Evolutionary conservation across 1,140 invertebrate genomes (phyloP).

Genomic region (Brachionus paranguensis): DNA sequence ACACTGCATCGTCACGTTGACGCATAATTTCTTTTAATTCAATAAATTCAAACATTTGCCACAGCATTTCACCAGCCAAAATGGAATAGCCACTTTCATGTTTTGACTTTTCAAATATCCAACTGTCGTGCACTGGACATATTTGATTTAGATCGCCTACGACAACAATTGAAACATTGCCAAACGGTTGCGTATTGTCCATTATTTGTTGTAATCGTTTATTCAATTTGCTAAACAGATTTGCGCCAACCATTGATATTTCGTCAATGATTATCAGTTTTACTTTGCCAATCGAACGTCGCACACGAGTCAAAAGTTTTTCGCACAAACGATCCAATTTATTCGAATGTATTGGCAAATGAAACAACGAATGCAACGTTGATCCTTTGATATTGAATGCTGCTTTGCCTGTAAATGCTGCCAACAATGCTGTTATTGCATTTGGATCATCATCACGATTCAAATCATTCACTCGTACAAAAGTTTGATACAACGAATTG

Average conservation of each 20-base stretch:
- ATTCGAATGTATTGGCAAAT: neutral
- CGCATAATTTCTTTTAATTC: neutral
- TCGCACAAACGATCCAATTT: neutral
- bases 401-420: neutral
- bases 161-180: neutral
- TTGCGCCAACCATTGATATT: neutral
- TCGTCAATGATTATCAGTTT: neutral
- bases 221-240: neutral
- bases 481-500: neutral
- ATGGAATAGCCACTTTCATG: neutral
- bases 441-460: neutral
- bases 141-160: conserved; percentile 17
- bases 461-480: neutral
- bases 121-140: neutral
- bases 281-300: too few relatives aligned
- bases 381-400: neutral
- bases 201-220: neutral
- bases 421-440: neutral
- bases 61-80: neutral
- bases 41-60: neutral
- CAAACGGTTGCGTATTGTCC: neutral
- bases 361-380: neutral
- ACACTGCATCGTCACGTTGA: neutral
- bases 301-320: neutral
- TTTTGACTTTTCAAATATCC: neutral